These are phyloP conservation scores for Maniola hyperantus DNA, from an alignment of 2,888 invertebrate species.

Conservation along the genomic window DNA sequence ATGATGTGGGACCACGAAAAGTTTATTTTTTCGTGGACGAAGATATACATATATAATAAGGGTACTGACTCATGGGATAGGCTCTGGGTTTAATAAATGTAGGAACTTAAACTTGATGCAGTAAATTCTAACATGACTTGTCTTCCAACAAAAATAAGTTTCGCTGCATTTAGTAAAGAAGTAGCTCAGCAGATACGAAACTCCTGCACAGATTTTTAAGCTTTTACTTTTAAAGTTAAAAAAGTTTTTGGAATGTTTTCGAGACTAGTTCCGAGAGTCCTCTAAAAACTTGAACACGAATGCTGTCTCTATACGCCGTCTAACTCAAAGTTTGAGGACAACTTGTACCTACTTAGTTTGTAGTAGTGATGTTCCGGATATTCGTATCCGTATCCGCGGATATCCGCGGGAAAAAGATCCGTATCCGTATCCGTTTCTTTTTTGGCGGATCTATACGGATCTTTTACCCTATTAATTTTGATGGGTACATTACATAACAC, in stretches of 20 bases:
- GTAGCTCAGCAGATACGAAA: background rate
- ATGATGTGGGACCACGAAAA: no score
- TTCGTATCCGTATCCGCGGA: no score
- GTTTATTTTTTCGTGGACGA: no score
- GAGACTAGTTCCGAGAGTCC: background rate
- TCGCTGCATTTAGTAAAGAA: background rate
- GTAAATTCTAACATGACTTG: background rate
- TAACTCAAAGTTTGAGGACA: conserved; percentile 30
- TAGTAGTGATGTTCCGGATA: no score
- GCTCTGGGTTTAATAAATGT: no score
- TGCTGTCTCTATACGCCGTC: conserved; percentile 1
- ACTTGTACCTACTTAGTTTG: conserved; percentile 22
- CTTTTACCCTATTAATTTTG: no score
- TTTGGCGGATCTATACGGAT: no score
- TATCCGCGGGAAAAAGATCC: no score
- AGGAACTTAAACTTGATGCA: background rate
- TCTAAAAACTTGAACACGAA: background rate
- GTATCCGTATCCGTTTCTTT: no score
- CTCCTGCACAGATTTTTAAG: background rate
- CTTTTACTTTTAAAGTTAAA: background rate
- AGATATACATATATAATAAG: no score
- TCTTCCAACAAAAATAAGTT: background rate
- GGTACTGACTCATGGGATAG: no score
- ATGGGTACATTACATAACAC: no score
- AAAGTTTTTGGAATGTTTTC: background rate